A percentile compares a stretch with the other conserved stretches of the same genome.
Evolutionary conservation across 2,797 vertebrate species (phyloP).

Genomic region (Ciconia nigra): DNA sequence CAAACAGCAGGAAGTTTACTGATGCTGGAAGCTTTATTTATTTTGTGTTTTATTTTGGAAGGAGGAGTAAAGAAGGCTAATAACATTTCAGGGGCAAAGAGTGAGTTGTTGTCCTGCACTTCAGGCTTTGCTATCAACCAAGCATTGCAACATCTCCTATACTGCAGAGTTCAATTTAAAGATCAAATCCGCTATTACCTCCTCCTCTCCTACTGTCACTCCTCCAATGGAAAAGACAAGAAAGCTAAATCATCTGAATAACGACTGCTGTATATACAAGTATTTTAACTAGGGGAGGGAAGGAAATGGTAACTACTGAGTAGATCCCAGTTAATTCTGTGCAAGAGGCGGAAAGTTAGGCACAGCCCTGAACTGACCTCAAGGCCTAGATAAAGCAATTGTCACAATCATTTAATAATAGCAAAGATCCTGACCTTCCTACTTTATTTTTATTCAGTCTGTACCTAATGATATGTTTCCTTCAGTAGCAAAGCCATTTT

Average conservation of each 20-base stretch:
- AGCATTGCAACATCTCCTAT: neutral
- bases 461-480: neutral
- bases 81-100: conserved; percentile 27
- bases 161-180: conserved; percentile 35
- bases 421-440: neutral
- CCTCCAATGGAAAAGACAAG: neutral
- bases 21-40: conserved; percentile 41
- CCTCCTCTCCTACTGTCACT: conserved; percentile 11
- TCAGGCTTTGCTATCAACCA: neutral
- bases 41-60: conserved; percentile 42
- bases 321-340: neutral
- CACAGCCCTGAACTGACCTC: neutral
- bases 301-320: neutral
- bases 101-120: conserved; percentile 7
- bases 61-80: conserved; percentile 20
- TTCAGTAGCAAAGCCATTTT: neutral
- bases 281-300: neutral
- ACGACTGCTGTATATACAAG: neutral
- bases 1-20: conserved; percentile 37
- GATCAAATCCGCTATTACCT: neutral
- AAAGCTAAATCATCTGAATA: conserved; percentile 32
- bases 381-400: neutral
- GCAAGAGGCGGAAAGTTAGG: neutral
- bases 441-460: neutral
- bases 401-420: neutral